Base-by-base conservation (phyloP, 2,888 invertebrate genomes). In the Harpalus rubripes region DNA sequence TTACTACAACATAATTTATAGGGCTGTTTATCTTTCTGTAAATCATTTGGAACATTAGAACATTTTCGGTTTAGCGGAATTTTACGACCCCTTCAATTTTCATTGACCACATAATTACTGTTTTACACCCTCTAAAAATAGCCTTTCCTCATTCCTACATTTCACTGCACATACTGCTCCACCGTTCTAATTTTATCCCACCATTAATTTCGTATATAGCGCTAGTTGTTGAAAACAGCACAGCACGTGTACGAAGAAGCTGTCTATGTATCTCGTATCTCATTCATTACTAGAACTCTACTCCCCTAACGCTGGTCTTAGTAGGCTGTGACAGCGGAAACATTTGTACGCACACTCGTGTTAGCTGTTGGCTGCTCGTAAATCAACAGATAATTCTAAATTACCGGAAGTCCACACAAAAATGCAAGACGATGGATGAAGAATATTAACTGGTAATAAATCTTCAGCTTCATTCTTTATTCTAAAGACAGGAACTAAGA, bases 331-430 rank as follows among this genome's bases (percentile, higher is more conserved):
- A 12, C 44, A 52, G 44, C 76, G 76, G 78, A 78, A 78, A 78
- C 78, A 78, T 78, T 78, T 78, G 78, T 78, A 78, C 12, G 63
- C 72, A 12, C 56, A 16, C 56, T 78, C 22, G 76, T 76, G 76
- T 52, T 76, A 52, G 52, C 26, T 58, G 58, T 61, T 80, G 41
- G 80, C 78, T 58, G 78, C 58, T 78, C 78, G 61, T 80, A 80
- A 80, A 80, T 80, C 80, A 80, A 26, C 32, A 26, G 15, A 80
- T 61, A 80, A 61, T 32, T 80, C 39, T n/a, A n/a, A 80, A 61
- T 61, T 80, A 80, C 80, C 8, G 80, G 61, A 80, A 80, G 61
- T 80, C 16, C 59, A 78, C 76, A 76, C 76, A 26, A 78, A 78
- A 78, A 78, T 26, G 26, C 41, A 44, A 74, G 52, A 44, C 22